These are phyloP conservation scores for Cephus pulcher DNA, from an alignment of 2,888 invertebrate genomes.

Conservation along the genomic window DNA sequence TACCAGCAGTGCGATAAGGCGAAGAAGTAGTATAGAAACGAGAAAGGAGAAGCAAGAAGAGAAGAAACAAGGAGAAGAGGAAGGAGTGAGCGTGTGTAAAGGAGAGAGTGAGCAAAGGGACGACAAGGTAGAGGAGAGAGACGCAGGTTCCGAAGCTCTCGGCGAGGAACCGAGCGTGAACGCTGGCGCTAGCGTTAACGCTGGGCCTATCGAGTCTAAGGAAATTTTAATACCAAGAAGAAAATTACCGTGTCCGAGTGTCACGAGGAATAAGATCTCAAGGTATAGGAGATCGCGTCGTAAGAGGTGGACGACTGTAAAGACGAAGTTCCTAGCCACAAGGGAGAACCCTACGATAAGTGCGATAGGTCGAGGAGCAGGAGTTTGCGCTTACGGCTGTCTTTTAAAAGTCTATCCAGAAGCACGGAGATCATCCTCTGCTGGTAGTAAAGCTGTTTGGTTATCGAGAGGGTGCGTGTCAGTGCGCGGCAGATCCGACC, in stretches of 20 bases:
- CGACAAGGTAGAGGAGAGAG: slow-evolving; percentile 1
- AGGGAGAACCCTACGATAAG: background rate
- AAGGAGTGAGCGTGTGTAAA: background rate
- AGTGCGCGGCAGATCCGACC: background rate
- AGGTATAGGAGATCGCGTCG: background rate
- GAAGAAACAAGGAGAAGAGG: background rate
- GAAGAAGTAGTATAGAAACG: slow-evolving; percentile 3
- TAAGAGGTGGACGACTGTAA: background rate
- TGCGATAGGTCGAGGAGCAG: background rate
- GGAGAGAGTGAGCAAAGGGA: slow-evolving; percentile 3
- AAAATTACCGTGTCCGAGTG: background rate
- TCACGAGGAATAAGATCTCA: background rate
- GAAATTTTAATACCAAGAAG: background rate
- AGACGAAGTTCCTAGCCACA: background rate
- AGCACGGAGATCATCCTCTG: background rate
- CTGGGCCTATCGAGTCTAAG: background rate
- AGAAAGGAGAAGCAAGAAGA: background rate
- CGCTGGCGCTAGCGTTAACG: background rate
- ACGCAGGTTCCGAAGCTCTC: slow-evolving; percentile 3
- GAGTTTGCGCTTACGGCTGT: background rate
- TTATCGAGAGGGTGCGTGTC: slow-evolving; percentile 5
- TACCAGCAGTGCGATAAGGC: background rate
- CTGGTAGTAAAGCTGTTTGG: background rate
- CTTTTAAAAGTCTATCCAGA: background rate
- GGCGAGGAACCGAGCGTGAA: background rate